Evolutionary conservation across 2,113 vertebrate species (phyloP).

Genomic region (Mormoops blainvillei): DNA sequence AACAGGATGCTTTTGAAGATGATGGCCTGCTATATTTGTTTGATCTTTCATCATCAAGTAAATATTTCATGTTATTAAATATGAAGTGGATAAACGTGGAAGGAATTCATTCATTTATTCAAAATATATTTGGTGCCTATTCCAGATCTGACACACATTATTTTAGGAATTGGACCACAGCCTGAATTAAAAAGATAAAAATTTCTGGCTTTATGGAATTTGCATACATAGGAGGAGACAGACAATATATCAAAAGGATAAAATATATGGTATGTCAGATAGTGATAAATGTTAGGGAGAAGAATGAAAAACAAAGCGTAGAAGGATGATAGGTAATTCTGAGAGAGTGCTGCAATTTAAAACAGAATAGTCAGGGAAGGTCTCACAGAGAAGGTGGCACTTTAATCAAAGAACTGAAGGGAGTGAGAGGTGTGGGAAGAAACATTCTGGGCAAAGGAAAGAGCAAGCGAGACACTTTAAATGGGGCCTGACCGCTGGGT

Average conservation of each 20-base stretch:
- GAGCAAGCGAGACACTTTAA: background rate
- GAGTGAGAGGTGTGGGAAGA: background rate
- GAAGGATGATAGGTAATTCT: background rate
- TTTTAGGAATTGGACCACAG: background rate
- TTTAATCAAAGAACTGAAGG: background rate
- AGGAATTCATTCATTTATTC: background rate
- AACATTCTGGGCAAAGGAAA: background rate
- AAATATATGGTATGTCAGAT: background rate
- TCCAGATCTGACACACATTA: background rate
- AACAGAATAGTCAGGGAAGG: background rate
- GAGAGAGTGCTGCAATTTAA: background rate
- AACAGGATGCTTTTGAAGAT: background rate
- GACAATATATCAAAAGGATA: background rate
- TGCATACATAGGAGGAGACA: background rate
- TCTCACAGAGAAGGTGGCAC: background rate
- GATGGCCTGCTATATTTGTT: background rate
- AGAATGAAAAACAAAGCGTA: background rate
- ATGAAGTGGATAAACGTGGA: background rate
- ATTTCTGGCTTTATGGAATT: background rate
- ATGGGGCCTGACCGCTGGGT: background rate
- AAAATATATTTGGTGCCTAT: background rate
- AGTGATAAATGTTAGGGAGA: background rate
- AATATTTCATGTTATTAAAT: background rate
- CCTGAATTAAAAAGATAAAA: constrained; percentile 11
- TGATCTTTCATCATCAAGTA: background rate